Percentiles rank a stretch among this genome's conserved stretches.
Conservation (phyloP, 2,797 vertebrate species). For the Lepilemur septentrionalis region DNA sequence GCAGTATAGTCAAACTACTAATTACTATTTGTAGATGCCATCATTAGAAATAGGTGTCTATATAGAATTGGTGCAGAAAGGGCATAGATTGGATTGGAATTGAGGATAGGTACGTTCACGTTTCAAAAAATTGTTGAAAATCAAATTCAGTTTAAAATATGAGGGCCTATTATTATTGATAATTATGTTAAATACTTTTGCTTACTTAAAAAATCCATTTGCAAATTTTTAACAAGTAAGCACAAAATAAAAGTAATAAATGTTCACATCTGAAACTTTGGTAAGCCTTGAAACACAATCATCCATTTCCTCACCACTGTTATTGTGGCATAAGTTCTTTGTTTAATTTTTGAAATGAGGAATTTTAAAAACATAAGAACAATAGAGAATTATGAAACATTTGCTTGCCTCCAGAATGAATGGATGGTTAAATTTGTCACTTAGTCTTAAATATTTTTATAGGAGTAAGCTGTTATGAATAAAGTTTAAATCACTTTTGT, state of each 20-base stretch:
- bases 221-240: background rate
- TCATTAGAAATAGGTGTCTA: background rate
- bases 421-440: background rate
- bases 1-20: background rate
- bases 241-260: background rate
- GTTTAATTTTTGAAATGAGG: background rate
- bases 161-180: background rate
- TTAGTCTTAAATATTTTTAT: constrained; percentile 28
- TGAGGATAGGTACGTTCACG: background rate
- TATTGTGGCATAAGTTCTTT: background rate
- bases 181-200: background rate
- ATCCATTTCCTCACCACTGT: background rate
- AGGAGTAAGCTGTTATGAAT: background rate
- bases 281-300: background rate
- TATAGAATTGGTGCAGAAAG: background rate
- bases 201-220: background rate
- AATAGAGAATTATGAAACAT: background rate
- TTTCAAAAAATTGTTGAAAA: background rate
- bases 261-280: background rate
- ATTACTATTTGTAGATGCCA: background rate
- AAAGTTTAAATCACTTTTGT: constrained; percentile 10
- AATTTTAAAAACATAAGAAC: background rate
- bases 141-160: constrained; percentile 18
- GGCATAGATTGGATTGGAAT: background rate
- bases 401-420: background rate